phyloP scores from a whole-genome alignment of 2,113 vertebrate species.

The Nothoprocta perdicaria region DNA sequence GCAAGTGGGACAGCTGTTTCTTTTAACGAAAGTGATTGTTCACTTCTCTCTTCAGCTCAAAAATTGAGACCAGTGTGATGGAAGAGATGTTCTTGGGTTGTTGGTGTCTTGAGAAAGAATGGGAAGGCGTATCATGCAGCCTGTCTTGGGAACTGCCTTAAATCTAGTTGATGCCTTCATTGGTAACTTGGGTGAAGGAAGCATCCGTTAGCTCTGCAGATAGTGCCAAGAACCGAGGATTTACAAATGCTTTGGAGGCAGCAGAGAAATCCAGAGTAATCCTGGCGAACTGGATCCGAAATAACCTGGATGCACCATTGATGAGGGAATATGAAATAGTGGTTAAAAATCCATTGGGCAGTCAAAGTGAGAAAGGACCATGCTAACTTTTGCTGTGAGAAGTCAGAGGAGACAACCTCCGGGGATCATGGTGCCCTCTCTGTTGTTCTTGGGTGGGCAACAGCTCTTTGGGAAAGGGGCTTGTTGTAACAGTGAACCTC shows the following conservation, averaged over 20 bases:
- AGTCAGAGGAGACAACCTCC: neutral
- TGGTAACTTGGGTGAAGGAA: neutral
- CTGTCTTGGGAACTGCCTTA: neutral
- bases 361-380: neutral
- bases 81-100: neutral
- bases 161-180: neutral
- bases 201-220: neutral
- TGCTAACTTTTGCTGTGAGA: neutral
- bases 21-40: neutral
- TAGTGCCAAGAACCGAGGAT: slow-evolving; percentile 16
- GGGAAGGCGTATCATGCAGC: rapidly evolving
- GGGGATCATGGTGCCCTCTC: rapidly evolving
- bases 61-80: neutral
- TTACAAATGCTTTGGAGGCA: slow-evolving; percentile 27
- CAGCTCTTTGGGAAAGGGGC: neutral
- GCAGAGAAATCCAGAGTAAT: neutral
- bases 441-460: neutral
- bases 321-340: neutral
- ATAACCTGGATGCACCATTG: neutral
- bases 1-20: neutral
- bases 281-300: neutral
- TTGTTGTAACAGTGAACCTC: neutral
- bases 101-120: neutral
- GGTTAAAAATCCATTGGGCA: neutral
- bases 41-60: neutral